These are phyloP conservation scores for Nothura maculosa DNA, from an alignment of 2,797 vertebrate species.

Conservation along the genomic window DNA sequence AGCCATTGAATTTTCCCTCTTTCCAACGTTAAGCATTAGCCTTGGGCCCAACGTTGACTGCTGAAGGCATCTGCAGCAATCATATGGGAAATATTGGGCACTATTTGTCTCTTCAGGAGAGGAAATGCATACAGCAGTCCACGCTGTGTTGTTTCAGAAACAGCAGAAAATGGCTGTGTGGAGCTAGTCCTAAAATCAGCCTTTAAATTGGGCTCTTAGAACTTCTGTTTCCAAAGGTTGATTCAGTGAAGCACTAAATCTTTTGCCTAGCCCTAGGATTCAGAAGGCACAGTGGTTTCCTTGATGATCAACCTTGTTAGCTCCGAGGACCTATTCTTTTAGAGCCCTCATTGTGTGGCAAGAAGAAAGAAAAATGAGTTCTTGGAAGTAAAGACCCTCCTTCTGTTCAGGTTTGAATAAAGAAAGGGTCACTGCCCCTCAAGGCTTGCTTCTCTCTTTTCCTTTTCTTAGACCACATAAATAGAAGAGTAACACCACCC, in stretches of 20 bases:
- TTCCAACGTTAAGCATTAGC: slow-evolving; percentile 35
- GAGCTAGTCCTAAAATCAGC: slow-evolving; percentile 14
- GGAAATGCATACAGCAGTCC: not conserved
- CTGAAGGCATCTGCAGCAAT: slow-evolving; percentile 41
- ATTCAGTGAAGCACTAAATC: slow-evolving; percentile 36
- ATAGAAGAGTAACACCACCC: slow-evolving; percentile 36
- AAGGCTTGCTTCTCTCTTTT: slow-evolving; percentile 43
- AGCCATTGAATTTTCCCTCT: not conserved
- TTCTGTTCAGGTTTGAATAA: slow-evolving; percentile 67
- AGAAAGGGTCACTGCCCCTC: slow-evolving; percentile 57
- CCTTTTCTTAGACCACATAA: slow-evolving; percentile 54
- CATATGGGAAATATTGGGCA: slow-evolving; percentile 3
- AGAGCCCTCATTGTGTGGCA: slow-evolving; percentile 3
- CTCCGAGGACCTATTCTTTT: slow-evolving; percentile 45
- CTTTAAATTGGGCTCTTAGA: slow-evolving; percentile 20
- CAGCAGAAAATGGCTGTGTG: not conserved
- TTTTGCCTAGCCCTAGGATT: slow-evolving; percentile 30
- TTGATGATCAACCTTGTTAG: slow-evolving; percentile 68
- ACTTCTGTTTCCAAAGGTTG: slow-evolving; percentile 18
- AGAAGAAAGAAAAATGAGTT: slow-evolving; percentile 58
- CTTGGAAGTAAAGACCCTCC: slow-evolving; percentile 55
- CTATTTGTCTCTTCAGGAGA: slow-evolving; percentile 41
- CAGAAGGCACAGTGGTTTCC: slow-evolving; percentile 36
- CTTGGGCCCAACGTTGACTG: not conserved
- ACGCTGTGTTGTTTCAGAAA: not conserved